Conservation (phyloP, 92 coral and sea anemone genomes). For the Actinostola sp. region DNA sequence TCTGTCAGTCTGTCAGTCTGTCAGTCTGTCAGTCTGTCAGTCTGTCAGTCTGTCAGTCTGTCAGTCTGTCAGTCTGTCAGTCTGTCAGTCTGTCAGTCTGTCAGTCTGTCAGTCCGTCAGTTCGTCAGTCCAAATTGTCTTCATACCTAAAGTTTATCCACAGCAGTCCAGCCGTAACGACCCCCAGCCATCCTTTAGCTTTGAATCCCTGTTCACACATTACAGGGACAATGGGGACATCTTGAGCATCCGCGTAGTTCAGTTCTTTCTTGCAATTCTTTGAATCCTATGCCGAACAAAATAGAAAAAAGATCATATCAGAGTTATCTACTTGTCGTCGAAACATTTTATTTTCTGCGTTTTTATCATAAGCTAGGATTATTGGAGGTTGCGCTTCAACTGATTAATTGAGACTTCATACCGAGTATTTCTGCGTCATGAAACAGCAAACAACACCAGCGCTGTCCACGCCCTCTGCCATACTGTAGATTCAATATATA, state of each 20-base stretch:
- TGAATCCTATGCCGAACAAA: conserved; percentile 50
- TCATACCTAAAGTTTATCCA: conserved; percentile 89
- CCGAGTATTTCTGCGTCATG: conserved; percentile 76
- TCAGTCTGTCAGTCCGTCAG: not conserved
- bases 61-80: too few relatives aligned
- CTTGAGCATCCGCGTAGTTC: conserved; percentile 72
- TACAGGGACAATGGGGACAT: conserved; percentile 76
- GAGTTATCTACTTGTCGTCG: too few relatives aligned
- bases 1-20: too few relatives aligned
- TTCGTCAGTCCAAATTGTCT: not conserved
- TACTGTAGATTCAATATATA: conserved; percentile 49
- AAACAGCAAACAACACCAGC: conserved; percentile 87
- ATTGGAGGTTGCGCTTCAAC: not conserved
- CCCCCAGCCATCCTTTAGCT: conserved; percentile 85
- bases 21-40: too few relatives aligned
- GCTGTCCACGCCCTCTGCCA: conserved; percentile 80
- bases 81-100: too few relatives aligned
- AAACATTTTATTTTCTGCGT: not conserved
- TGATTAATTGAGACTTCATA: not conserved
- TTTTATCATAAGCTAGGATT: not conserved
- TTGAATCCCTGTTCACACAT: conserved; percentile 79
- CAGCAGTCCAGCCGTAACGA: conserved; percentile 81
- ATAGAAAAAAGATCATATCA: too few relatives aligned
- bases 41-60: too few relatives aligned
- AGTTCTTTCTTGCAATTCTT: conserved; percentile 87